phyloP scores from a whole-genome alignment of 2,888 invertebrate genomes.

The Cephus spinipes region DNA sequence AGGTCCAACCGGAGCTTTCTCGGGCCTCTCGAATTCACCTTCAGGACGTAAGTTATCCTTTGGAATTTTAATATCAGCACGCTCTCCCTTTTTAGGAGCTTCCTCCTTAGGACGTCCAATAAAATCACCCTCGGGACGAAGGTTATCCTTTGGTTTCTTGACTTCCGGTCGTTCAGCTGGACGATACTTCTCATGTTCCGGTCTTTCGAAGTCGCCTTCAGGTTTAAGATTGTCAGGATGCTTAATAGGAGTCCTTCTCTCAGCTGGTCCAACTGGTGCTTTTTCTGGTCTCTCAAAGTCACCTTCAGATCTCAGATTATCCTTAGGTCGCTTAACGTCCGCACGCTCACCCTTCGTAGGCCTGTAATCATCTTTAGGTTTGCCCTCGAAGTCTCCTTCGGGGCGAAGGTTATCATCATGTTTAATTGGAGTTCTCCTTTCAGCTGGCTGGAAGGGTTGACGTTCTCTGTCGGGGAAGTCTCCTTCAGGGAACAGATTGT shows the following conservation, averaged over 20 bases:
- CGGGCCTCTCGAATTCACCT: conserved; percentile 64
- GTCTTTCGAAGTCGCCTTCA: conserved; percentile 70
- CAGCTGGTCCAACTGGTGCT: conserved; percentile 39
- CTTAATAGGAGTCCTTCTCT: conserved; percentile 62
- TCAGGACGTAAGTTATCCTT: conserved; percentile 66
- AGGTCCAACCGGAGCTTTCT: conserved; percentile 47
- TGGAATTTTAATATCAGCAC: conserved; percentile 60
- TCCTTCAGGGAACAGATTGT: conserved; percentile 71
- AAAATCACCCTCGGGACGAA: conserved; percentile 62
- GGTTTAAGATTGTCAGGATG: conserved; percentile 71
- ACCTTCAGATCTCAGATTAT: conserved; percentile 62
- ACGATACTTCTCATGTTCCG: conserved; percentile 62
- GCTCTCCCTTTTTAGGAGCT: conserved; percentile 38
- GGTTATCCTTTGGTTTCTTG: conserved; percentile 54
- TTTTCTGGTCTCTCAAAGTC: conserved; percentile 43
- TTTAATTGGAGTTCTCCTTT: conserved; percentile 50
- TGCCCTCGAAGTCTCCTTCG: conserved; percentile 68
- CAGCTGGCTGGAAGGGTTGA: conserved; percentile 47
- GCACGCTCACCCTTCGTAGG: conserved; percentile 51
- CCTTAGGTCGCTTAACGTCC: conserved; percentile 48
- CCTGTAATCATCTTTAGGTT: conserved; percentile 35
- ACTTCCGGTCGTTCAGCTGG: conserved; percentile 59
- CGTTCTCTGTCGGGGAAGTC: conserved; percentile 55
- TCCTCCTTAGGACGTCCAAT: conserved; percentile 45
- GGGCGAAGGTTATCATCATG: conserved; percentile 70